Percentiles rank a stretch among this genome's conserved stretches.
phyloP scores from a whole-genome alignment of 2,113 vertebrate species.

The Ibidorhyncha struthersii region DNA sequence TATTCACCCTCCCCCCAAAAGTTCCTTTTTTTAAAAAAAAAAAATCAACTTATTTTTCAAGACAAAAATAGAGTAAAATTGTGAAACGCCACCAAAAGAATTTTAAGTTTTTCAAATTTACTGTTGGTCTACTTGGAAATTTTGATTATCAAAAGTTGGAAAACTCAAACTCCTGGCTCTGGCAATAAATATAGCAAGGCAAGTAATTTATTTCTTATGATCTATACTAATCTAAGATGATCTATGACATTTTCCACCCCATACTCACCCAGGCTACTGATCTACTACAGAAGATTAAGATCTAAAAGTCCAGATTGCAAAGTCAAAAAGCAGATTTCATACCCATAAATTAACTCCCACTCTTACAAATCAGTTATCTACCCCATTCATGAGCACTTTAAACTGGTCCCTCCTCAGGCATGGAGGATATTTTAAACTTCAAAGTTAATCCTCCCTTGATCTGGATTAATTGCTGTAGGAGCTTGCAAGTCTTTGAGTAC shows the following conservation, averaged over 20 bases:
- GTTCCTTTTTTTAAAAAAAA: background rate
- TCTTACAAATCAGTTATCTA: background rate
- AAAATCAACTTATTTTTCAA: background rate
- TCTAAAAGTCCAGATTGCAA: background rate
- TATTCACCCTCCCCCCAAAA: rapidly evolving
- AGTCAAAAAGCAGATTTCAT: background rate
- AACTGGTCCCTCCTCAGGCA: background rate
- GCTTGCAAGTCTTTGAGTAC: background rate
- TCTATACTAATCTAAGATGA: background rate
- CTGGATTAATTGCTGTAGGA: background rate
- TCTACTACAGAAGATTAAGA: background rate
- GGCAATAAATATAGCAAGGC: background rate
- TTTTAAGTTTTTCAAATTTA: background rate
- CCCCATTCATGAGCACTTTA: background rate
- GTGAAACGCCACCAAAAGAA: background rate
- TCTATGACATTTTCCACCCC: background rate
- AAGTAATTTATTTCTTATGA: background rate
- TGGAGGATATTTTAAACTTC: background rate
- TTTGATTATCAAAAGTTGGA: background rate
- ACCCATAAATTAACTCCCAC: background rate
- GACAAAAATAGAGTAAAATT: background rate
- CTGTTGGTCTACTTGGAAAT: background rate
- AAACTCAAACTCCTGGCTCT: background rate
- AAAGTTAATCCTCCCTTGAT: background rate
- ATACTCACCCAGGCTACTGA: background rate